Evolutionary conservation across 2,888 invertebrate species (phyloP), one percentile per base, ranked within the genome.

Genomic region (Ormyrus rosae): DNA sequence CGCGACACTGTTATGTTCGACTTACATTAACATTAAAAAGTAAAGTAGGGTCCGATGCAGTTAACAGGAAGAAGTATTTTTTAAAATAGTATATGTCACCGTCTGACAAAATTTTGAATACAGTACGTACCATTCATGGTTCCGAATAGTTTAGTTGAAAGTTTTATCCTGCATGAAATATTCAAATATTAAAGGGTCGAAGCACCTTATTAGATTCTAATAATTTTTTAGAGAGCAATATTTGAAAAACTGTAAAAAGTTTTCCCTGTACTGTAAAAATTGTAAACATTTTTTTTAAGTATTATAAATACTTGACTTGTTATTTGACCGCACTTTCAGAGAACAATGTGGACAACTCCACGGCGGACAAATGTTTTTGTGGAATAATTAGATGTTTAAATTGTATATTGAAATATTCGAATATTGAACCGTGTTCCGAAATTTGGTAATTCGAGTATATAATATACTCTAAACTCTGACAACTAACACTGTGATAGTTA

Each of bases 381-480:
- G 19, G 19, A 19, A 19, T 53, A 55, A 11, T 76, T 46, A 13
- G 13, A 7, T 53, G 51, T 60, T 68, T 53, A 11, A 19, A 10
- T 46, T 65, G 50, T 67, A 60, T 60, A 78, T 78, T 60, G 71
- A 78, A 71, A 71, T 60, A 71, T 71, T 78, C 78, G 65, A 78
- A 65, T 78, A 65, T 65, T 78, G 48, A 72, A 78, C 65, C 71
- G 64, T 48, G 34, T 63, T 63, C 63, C 48, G 68, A 50, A 58
- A 51, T 0, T 64, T n/a, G 58, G n/a, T 51, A 64, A 19, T 13
- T 58, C 64, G 56, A 78, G 51, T 71, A 71, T 78, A 60, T 53
- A 9, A 71, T 65, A 78, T 56, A 19, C 19, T 19, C 13, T 51
- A 45, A 63, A 50, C 10, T n/a, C 9, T 51, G 50, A 61, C 51